Base-by-base conservation (phyloP, 2,797 vertebrate species). In the Chloroceryle amazona region DNA sequence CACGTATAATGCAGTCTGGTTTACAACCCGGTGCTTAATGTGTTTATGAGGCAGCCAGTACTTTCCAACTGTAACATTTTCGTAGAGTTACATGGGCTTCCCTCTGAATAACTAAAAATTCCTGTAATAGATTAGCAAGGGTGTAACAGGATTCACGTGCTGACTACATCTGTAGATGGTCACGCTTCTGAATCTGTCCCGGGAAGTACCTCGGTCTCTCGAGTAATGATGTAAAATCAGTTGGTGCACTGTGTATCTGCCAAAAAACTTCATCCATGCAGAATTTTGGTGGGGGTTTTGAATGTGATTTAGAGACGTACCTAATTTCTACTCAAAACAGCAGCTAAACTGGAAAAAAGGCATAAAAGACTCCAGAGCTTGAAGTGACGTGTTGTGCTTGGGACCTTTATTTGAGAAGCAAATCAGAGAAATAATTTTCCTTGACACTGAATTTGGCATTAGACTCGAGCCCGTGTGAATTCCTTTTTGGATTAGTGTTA, bases 41-140 rank as follows among this genome's bases (percentile, higher is more conserved):
- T 78, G 88, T 96, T 86, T 65, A 35, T 61, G 62, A 70, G 13
- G 7, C 14, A 49, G 35, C 12, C 58, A 17, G 6, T 63, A 23
- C 51, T 95, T 89, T 84, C n/a, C 84, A 86, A 60, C 28, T 83
- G 46, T 41, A 90, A 52, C 2, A 13, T 86, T 94, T 95, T 79
- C 44, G 16, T 31, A n/a, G 37, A 49, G 37, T 63, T 89, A 42
- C 37, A 18, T 51, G 29, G 35, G 20, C 65, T 74, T 83, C 39
- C 46, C 49, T 37, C 39, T 20, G 49, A 57, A 29, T 81, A 21
- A 58, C 26, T 83, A 58, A 79, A 37, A n/a, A 6, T 20, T 33
- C 17, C 25, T 25, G 73, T 79, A 33, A 55, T 91, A 49, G 79
- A 67, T 86, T 33, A 55, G 2, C 66, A 55, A 42, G 6, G 29